Conservation (phyloP, 1,140 invertebrate genomes). For the Aporrectodea caliginosa region DNA sequence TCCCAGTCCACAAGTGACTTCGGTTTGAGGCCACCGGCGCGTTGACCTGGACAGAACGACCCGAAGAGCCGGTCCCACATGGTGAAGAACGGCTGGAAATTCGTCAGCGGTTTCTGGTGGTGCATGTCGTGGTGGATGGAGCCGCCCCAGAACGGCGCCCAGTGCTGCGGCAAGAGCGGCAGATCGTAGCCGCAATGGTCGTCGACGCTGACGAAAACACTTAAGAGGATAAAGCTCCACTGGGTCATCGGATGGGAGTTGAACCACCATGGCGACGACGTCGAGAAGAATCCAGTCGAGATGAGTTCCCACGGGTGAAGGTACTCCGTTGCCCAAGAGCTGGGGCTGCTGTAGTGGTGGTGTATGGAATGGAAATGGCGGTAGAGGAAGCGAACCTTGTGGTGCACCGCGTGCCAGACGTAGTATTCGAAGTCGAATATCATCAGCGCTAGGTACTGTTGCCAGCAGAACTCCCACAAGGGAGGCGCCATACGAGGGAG, state of each 20-base stretch:
- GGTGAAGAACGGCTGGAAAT: slow-evolving; percentile 47
- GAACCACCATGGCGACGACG: slow-evolving; percentile 35
- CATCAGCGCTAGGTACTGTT: slow-evolving; percentile 40
- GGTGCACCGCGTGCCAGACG: slow-evolving; percentile 41
- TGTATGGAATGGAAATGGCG: slow-evolving; percentile 48
- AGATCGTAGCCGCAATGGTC: slow-evolving; percentile 47
- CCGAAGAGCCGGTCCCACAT: slow-evolving; percentile 43
- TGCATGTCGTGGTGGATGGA: slow-evolving; percentile 48
- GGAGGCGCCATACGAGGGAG: slow-evolving; percentile 40
- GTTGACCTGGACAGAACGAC: slow-evolving; percentile 9
- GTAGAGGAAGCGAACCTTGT: slow-evolving; percentile 43
- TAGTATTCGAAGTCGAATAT: slow-evolving; percentile 45
- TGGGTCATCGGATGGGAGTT: slow-evolving; percentile 43
- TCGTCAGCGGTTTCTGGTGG: slow-evolving; percentile 43
- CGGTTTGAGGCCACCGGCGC: slow-evolving; percentile 5
- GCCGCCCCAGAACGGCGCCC: slow-evolving; percentile 42
- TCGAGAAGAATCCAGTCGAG: slow-evolving; percentile 42
- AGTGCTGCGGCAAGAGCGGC: slow-evolving; percentile 42
- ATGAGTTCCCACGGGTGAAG: slow-evolving; percentile 48
- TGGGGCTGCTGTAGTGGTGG: slow-evolving; percentile 45
- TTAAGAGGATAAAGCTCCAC: slow-evolving; percentile 37
- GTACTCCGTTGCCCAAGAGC: slow-evolving; percentile 47
- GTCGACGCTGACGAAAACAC: slow-evolving; percentile 28
- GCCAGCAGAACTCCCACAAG: slow-evolving; percentile 39
- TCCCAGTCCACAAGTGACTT: slow-evolving; percentile 2